Evolutionary conservation across 2,797 vertebrate genomes (phyloP), one percentile per base, ranked within the genome.

Genomic region (Gallirallus australis): DNA sequence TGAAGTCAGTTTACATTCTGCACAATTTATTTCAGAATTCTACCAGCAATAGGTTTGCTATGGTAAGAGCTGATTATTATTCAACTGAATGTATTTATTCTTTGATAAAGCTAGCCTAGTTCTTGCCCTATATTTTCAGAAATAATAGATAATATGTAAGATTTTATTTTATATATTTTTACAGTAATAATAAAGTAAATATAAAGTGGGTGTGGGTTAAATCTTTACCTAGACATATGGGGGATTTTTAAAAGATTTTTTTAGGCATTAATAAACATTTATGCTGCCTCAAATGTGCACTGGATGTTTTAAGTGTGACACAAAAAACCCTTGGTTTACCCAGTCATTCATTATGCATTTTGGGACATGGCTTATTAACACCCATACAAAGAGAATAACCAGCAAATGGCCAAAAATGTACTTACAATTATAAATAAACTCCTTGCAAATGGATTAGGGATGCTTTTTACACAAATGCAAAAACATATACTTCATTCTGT

Each of bases 361-460:
- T 63, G 39, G 6, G 6, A 63, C 3, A 12, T 8, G 7, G 7
- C 9, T 57, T 72, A 40, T 45, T 69, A 82, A 50, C 20, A 54
- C 33, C 18, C 12, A 42, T 30, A 35, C 8, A 14, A 7, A 48
- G 15, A 79, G 39, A 60, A 70, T 4, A 45, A 33, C 3, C 1
- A 18, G 42, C 5, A 54, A 17, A 3, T 48, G 9, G 9, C 42
- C 35, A 59, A 42, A 70, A 9, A 9, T 1, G 0, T 60, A 69
- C 2, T 33, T 70, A 9, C 28, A 7, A 19, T 53, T 39, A 50
- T 14, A 47, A 81, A 45, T 57, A 57, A 69, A 4, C 45, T 70
- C 47, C 42, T 33, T 59, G 19, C 6, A 73, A 18, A 28, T 45
- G 5, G 35, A 27, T 60, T 48, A 76, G 14, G 11, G 72, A 61